Conservation (phyloP, 92 coral and sea anemone species). For the Porites evermanni region DNA sequence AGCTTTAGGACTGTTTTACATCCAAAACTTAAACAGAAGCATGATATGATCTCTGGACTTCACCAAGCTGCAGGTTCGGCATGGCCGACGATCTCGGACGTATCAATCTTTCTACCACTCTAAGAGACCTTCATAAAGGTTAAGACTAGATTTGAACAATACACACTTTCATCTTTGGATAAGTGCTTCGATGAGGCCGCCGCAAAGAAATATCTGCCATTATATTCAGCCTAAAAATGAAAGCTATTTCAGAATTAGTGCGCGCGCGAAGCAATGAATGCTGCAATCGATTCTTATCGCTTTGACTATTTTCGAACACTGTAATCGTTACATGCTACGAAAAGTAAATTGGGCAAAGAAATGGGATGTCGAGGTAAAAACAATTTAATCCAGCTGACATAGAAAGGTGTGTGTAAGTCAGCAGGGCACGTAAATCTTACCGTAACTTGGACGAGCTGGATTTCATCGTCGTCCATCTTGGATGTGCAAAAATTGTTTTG, state of each 20-base stretch:
- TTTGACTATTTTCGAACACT: neutral
- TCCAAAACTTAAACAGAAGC: too few species aligned
- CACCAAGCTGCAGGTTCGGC: neutral
- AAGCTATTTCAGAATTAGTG: neutral
- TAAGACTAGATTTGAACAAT: neutral
- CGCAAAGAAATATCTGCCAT: neutral
- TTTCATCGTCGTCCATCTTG: constrained; percentile 53
- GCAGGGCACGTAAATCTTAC: neutral
- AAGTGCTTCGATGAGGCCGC: neutral
- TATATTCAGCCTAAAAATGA: neutral
- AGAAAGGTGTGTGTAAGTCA: neutral
- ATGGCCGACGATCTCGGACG: neutral
- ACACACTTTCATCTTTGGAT: neutral
- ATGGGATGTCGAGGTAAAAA: neutral
- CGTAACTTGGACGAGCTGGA: constrained; percentile 28
- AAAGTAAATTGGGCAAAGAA: neutral
- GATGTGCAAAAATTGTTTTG: neutral
- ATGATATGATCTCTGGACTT: too few species aligned
- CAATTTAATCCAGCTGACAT: neutral
- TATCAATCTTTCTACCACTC: neutral
- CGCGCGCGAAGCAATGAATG: neutral
- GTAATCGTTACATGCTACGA: neutral
- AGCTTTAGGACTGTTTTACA: too few species aligned
- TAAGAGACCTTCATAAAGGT: too few species aligned
- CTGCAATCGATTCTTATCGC: neutral